Conservation (phyloP, 2,113 vertebrate species). For the Aptenodytes forsteri region DNA sequence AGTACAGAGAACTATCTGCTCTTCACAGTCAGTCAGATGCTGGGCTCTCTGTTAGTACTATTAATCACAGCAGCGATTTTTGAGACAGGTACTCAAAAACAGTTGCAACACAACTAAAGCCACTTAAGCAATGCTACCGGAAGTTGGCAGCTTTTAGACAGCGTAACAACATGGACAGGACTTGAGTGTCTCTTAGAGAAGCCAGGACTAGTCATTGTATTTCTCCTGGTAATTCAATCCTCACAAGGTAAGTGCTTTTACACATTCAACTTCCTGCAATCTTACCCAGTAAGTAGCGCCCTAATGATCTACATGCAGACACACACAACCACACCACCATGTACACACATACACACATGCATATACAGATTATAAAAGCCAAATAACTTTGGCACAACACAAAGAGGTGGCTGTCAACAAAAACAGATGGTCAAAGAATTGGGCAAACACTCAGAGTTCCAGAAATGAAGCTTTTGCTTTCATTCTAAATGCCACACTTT, state of each 20-base stretch:
- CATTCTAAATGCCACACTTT: slow-evolving; percentile 81
- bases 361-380: slow-evolving; percentile 79
- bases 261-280: neutral
- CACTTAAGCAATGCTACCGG: neutral
- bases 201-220: neutral
- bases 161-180: neutral
- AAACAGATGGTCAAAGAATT: slow-evolving; percentile 86
- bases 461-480: slow-evolving; percentile 77
- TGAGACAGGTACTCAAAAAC: neutral
- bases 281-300: neutral
- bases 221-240: neutral
- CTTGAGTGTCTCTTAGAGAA: neutral
- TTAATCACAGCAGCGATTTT: neutral
- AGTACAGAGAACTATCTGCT: neutral
- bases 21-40: neutral
- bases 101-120: neutral
- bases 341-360: slow-evolving; percentile 34
- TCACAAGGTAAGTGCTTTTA: neutral
- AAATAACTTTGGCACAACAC: slow-evolving; percentile 82
- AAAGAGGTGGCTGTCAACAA: slow-evolving; percentile 82
- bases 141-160: neutral
- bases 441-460: slow-evolving; percentile 81
- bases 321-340: neutral
- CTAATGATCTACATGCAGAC: neutral
- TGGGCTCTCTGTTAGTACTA: neutral